Conservation (phyloP, 2,888 invertebrate genomes). For the Microplitis manilae region DNA sequence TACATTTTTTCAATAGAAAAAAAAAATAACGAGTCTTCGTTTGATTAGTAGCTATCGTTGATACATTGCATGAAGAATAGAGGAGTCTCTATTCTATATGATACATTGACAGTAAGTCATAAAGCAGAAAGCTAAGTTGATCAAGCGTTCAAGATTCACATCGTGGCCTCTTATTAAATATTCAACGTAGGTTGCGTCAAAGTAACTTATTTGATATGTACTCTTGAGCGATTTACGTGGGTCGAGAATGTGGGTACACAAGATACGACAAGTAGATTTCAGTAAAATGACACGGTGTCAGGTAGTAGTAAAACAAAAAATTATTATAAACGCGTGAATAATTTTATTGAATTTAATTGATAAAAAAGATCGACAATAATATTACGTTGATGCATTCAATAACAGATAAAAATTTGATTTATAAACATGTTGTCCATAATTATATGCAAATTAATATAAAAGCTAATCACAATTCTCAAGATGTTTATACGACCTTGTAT, state of each 20-base stretch:
- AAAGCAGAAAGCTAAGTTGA: background rate
- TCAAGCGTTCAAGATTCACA: conserved; percentile 12
- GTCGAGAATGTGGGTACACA: conserved; percentile 32
- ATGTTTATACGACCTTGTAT: background rate
- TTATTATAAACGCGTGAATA: background rate
- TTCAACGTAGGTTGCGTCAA: conserved; percentile 29
- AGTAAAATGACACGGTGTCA: background rate
- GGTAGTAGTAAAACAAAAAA: conserved; percentile 9
- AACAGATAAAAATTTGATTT: background rate
- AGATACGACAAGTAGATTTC: conserved; percentile 25
- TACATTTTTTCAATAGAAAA: too few relatives aligned
- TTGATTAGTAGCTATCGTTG: background rate
- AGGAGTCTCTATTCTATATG: background rate
- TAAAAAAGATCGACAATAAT: background rate
- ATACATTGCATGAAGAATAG: background rate
- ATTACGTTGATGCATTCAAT: conserved; percentile 8
- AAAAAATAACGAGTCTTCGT: too few relatives aligned
- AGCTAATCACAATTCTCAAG: background rate
- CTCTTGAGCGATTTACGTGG: conserved; percentile 31
- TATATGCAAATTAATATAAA: background rate
- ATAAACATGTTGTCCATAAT: background rate
- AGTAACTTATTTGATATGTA: conserved; percentile 35
- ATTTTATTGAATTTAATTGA: background rate
- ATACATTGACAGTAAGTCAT: background rate
- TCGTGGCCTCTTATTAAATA: conserved; percentile 25